Evolutionary conservation across 1,140 invertebrate genomes (phyloP), one percentile per base, ranked within the genome.

Genomic region (Drosophila tsacasi): DNA sequence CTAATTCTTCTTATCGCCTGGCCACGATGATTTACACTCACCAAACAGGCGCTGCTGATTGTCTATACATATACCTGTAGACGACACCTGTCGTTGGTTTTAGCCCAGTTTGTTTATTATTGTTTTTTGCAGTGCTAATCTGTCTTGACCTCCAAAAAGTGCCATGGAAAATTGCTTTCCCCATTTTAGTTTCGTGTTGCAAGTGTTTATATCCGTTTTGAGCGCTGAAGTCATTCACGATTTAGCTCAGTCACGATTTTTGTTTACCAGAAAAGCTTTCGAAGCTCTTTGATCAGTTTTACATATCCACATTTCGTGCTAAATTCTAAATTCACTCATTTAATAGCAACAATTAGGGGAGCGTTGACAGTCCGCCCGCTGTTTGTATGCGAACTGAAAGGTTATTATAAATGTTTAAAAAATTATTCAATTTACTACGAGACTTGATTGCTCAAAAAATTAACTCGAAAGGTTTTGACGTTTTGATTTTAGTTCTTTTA

Each of bases 241-340:
- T 78, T 63, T 78, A 10, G 27, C 40, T 23, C 50, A 32, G 83
- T 87, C 83, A 86, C 83, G 83, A 86, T 73, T 71, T 79, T 59
- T 50, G 68, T 50, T 47, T 57, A 49, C 40, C 25, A 27, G 47
- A 32, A 32, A 66, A 58, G 55, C 64, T 74, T 69, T 49, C 46
- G 21, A 74, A 64, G 61, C 77, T 67, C 52, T 81, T 67, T 55
- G 54, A 50, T 60, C 46, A 50, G 37, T 42, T 57, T 63, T 67
- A 62, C 65, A 66, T 72, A 65, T 37, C 52, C 52, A 37, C 61
- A 32, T 62, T 81, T 72, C 23, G 63, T 72, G 72, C 62, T 71
- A 57, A 72, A 60, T 66, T 82, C 47, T 72, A 58, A 73, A 60
- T 63, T 77, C 47, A 73, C 63, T 61, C 47, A 49, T 37, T 42